Percentiles rank a stretch among this genome's conserved stretches.
These are phyloP conservation scores for Phortica variegata DNA, from an alignment of 1,140 invertebrate genomes.

Conservation along the genomic window DNA sequence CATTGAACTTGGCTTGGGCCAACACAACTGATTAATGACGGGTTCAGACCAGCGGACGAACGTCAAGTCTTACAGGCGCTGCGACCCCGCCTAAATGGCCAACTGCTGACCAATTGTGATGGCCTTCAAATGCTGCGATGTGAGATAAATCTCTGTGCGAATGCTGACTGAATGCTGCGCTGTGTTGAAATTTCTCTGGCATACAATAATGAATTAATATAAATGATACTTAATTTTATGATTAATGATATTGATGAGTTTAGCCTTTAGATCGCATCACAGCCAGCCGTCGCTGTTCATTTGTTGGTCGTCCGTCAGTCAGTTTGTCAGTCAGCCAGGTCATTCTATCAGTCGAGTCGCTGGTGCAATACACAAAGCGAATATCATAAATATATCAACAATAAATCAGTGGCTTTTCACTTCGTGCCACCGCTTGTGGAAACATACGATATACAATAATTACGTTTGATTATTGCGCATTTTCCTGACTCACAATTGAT, in stretches of 20 bases:
- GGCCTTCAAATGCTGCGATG: too few relatives aligned
- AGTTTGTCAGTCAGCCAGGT: background rate
- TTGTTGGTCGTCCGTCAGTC: conserved; percentile 19
- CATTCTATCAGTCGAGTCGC: conserved; percentile 20
- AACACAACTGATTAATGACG: too few relatives aligned
- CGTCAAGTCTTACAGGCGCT: too few relatives aligned
- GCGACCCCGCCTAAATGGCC: too few relatives aligned
- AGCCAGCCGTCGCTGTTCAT: too few relatives aligned
- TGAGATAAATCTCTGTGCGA: conserved; percentile 35
- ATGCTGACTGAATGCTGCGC: conserved; percentile 28
- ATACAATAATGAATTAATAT: conserved; percentile 54
- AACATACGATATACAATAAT: conserved; percentile 48
- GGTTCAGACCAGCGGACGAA: too few relatives aligned
- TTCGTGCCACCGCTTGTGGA: conserved; percentile 14
- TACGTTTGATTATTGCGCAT: conserved; percentile 41
- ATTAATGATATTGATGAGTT: conserved; percentile 55
- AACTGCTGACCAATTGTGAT: too few relatives aligned
- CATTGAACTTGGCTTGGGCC: too few relatives aligned
- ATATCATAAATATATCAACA: conserved; percentile 50
- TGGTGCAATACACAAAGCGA: conserved; percentile 17
- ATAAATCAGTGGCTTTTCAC: conserved; percentile 39
- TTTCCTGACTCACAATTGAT: conserved; percentile 12
- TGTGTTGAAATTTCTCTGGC: conserved; percentile 44
- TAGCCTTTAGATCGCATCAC: too few relatives aligned
- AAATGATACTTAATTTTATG: conserved; percentile 56